These are phyloP conservation scores for Grantiella picta DNA, from an alignment of 2,113 vertebrate genomes.

Conservation along the genomic window DNA sequence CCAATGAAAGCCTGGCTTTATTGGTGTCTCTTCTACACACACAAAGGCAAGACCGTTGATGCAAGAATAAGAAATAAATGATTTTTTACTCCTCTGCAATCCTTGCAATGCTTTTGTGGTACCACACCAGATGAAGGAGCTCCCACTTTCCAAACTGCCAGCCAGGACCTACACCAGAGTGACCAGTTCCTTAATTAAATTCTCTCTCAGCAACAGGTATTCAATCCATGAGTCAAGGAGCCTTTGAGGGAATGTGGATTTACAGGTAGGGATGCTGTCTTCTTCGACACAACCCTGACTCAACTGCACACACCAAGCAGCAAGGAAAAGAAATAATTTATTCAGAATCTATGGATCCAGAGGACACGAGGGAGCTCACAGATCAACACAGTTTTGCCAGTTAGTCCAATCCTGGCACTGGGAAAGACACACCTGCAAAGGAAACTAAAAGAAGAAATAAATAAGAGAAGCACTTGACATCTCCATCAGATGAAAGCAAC, in stretches of 20 bases:
- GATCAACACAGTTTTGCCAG: not conserved
- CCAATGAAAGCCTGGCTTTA: not conserved
- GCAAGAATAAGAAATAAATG: constrained; percentile 7
- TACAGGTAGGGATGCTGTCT: constrained; percentile 8
- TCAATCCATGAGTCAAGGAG: constrained; percentile 26
- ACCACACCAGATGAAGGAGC: not conserved
- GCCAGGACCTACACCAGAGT: constrained; percentile 7
- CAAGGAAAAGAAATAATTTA: not conserved
- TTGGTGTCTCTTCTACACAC: not conserved
- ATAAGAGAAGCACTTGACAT: not conserved
- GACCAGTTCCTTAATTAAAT: constrained; percentile 58
- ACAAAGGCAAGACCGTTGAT: not conserved
- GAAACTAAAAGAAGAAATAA: not conserved
- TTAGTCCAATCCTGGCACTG: not conserved
- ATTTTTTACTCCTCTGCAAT: not conserved
- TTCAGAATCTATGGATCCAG: not conserved
- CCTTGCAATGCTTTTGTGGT: not conserved
- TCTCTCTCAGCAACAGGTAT: not conserved
- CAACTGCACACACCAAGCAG: not conserved
- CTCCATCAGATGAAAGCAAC: not conserved
- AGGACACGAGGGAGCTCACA: not conserved
- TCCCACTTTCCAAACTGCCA: not conserved
- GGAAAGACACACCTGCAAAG: not conserved
- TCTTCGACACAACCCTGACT: not conserved
- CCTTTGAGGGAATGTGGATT: constrained; percentile 45